Evolutionary conservation across 2,797 vertebrate genomes (phyloP), one percentile per base, ranked within the genome.

Genomic region (Galaxias olidus): DNA sequence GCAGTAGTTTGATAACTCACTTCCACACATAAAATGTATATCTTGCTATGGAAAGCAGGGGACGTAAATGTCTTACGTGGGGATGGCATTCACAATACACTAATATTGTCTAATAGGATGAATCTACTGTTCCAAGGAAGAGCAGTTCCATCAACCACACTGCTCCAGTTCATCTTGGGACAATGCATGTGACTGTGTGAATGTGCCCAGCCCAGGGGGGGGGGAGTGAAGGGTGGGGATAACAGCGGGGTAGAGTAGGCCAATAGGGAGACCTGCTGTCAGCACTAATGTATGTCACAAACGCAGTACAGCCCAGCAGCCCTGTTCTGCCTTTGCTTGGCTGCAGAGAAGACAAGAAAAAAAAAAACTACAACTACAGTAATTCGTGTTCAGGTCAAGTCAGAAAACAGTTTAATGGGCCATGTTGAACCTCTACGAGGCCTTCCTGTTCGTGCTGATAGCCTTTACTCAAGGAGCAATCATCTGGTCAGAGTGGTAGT

Each of bases 251-350:
- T 30, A 30, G 69, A 78, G 77, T 78, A 79, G 83, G 81, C 74
- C 74, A 71, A 71, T 77, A 74, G 79, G 82, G 81, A 83, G 80
- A 78, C 78, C 80, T 85, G 78, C 78, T 84, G 87, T 90, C 87
- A 87, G 78, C 84, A 80, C 75, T 81, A 85, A 87, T 87, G 81
- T 84, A 77, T 82, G 81, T 89, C 81, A 86, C 61, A 70, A 70
- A 30, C 30, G 2, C 30, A 30, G 30, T 30, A n/a, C n/a, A 3
- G 30, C 30, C 30, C 30, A 30, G 48, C 45, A 64, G 66, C 63
- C 5, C 66, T 53, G 66, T 72, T 75, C 68, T 40, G 67, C 14
- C 19, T 61, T 59, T 77, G 65, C 80, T 77, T 73, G 66, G 82
- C 71, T 56, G 60, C 65, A 57, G 61, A 78, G 83, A 72, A 63